Conservation (phyloP, 2,888 invertebrate species). For the Onchidella celtica region DNA sequence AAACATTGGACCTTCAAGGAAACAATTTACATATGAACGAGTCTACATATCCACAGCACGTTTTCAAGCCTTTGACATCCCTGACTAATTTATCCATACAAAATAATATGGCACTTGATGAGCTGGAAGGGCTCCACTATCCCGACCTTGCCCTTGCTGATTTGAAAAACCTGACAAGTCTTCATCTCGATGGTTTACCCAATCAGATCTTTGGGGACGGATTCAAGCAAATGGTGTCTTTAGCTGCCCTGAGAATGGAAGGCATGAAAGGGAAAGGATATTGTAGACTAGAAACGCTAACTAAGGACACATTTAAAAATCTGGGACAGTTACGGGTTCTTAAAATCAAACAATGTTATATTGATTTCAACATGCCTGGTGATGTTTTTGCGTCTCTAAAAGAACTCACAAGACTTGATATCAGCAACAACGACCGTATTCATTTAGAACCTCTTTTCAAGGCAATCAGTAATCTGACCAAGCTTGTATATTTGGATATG, state of each 20-base stretch:
- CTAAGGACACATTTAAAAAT: slow-evolving; percentile 15
- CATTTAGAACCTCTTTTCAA: not conserved
- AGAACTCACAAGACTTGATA: not conserved
- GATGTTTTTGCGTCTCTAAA: slow-evolving; percentile 20
- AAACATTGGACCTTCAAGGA: not conserved
- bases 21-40: slow-evolving; percentile 1
- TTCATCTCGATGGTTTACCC: slow-evolving; percentile 43
- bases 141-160: slow-evolving; percentile 41
- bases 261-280: not conserved
- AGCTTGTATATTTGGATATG: not conserved
- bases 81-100: not conserved
- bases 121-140: slow-evolving; percentile 9
- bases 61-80: slow-evolving; percentile 17
- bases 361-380: not conserved
- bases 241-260: not conserved
- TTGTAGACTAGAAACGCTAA: not conserved
- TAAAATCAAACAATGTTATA: not conserved
- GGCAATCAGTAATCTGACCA: not conserved
- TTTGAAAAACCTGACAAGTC: slow-evolving; percentile 2
- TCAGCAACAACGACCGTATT: slow-evolving; percentile 33
- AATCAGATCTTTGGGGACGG: slow-evolving; percentile 26
- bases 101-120: slow-evolving; percentile 2
- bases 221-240: slow-evolving; percentile 12
- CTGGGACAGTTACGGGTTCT: not conserved
- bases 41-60: slow-evolving; percentile 4